Evolutionary conservation across 2,113 vertebrate genomes (phyloP), one percentile per base, ranked within the genome.

Genomic region (Thamnaconus septentrionalis): DNA sequence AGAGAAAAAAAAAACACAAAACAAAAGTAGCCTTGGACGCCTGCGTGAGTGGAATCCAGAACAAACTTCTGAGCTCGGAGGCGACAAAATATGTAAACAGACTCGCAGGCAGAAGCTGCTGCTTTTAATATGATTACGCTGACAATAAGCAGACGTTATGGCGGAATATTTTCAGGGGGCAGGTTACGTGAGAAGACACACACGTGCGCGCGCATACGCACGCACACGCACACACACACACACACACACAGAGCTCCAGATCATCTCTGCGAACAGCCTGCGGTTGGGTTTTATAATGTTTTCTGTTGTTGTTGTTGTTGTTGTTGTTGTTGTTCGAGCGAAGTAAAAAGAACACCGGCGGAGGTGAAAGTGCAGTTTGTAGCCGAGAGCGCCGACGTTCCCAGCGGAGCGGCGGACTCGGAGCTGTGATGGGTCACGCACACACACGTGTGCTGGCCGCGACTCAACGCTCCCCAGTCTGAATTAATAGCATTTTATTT

Each of bases 81-180:
- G 18, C 18, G 18, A 31, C 18, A 1, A 31, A 31, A 31, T 31
- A 31, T 31, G 18, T 31, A 31, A 31, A n/a, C 48, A 55, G 46
- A 53, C 40, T 41, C 50, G 43, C 41, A 45, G 56, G 11, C 56
- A 59, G 10, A n/a, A 50, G 5, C 9, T 4, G 48, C n/a, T 50
- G 6, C 48, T 50, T 50, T 11, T 50, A 10, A 31, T 31, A 31
- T 31, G 18, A 31, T 31, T 31, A 58, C 47, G 50, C 8, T 44
- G 49, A 66, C 61, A 64, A 48, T 39, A 56, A 58, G 62, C 42
- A 60, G 50, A 76, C 66, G 48, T 42, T 10, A n/a, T 18, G 45
- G 44, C 62, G 44, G 57, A 55, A 55, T 56, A 49, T 65, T 42
- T 67, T 56, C 53, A n/a, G 53, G 55, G 51, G 51, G 60, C 10